phyloP scores from a whole-genome alignment of 2,888 invertebrate genomes.

The Eremobia ochroleuca region DNA sequence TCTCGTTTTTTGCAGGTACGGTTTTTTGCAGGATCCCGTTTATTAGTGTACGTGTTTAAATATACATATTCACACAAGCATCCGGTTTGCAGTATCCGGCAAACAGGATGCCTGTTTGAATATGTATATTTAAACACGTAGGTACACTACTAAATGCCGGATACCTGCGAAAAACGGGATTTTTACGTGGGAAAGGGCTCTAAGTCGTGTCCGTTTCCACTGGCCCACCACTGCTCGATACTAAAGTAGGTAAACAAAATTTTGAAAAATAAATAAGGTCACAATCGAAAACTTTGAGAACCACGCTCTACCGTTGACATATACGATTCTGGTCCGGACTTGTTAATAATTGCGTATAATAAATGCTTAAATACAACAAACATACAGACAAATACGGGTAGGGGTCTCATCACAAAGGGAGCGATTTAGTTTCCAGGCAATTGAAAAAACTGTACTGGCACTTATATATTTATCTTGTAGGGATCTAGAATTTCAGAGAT shows the following conservation, averaged over 20 bases:
- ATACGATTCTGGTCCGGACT: conserved; percentile 84
- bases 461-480: conserved; percentile 13
- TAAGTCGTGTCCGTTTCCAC: no score
- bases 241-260: background rate
- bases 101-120: no score
- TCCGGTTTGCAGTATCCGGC: no score
- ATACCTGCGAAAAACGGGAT: no score
- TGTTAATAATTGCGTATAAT: conserved; percentile 89
- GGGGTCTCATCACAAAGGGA: conserved; percentile 79
- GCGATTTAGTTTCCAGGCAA: conserved; percentile 81
- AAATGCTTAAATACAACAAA: conserved; percentile 89
- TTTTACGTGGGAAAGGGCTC: no score
- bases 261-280: background rate
- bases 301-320: conserved; percentile 71
- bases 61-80: no score
- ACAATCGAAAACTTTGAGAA: conserved; percentile 76
- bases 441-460: conserved; percentile 69
- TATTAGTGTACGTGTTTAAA: no score
- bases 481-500: conserved; percentile 41
- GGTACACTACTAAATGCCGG: no score
- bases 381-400: conserved; percentile 87
- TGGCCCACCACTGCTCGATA: no score
- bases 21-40: no score
- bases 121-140: no score
- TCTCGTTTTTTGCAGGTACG: no score